phyloP scores from a whole-genome alignment of 2,888 invertebrate genomes.

The Invenusta paracnida region DNA sequence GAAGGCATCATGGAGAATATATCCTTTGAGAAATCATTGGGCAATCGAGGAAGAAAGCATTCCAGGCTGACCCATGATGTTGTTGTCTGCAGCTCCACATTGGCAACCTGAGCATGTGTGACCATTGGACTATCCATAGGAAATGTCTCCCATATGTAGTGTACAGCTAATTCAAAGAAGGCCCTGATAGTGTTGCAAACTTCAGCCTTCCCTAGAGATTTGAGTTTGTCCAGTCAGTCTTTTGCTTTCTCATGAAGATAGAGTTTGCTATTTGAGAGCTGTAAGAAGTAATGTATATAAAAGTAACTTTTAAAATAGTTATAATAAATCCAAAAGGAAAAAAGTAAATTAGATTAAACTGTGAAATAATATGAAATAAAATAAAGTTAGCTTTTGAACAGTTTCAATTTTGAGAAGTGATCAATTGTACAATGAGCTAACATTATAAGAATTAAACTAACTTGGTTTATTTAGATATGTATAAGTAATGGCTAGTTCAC shows the following conservation, averaged over 20 bases:
- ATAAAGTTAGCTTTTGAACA: no score
- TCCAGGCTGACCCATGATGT: not conserved
- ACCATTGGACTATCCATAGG: not conserved
- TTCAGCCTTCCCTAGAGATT: not conserved
- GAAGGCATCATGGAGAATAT: not conserved
- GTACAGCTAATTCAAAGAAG: not conserved
- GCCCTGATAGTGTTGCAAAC: not conserved
- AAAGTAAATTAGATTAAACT: no score
- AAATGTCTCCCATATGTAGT: not conserved
- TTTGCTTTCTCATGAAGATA: not conserved
- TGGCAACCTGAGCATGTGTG: not conserved
- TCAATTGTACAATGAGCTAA: no score
- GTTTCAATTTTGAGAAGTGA: not conserved
- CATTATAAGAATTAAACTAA: no score
- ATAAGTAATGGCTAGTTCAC: no score
- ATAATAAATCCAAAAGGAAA: no score
- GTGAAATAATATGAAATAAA: no score
- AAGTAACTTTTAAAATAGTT: no score
- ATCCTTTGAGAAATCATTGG: not conserved
- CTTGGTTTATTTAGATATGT: no score
- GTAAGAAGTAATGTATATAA: not conserved
- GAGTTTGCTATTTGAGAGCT: not conserved
- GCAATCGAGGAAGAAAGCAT: not conserved
- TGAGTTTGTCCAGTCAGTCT: not conserved
- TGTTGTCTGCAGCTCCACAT: not conserved